These are phyloP conservation scores for Linnaemya tessellans DNA, from an alignment of 2,888 invertebrate species.

Conservation along the genomic window DNA sequence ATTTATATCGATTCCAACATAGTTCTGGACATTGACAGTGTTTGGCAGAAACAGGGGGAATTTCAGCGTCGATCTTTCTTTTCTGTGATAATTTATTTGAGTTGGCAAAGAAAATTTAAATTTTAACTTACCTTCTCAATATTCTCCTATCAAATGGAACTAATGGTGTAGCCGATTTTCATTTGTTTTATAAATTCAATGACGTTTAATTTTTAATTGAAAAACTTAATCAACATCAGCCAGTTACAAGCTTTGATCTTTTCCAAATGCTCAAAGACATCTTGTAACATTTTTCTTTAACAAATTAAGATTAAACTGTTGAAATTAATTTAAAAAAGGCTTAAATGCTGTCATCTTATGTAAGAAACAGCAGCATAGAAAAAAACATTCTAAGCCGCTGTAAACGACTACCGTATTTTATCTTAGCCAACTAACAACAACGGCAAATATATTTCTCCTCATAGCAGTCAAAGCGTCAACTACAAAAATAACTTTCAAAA, in stretches of 20 bases:
- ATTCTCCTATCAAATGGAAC: no score
- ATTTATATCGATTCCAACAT: no score
- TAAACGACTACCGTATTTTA: conserved; percentile 57
- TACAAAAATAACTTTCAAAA: neutral
- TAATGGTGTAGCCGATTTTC: no score
- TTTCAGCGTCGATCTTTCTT: no score
- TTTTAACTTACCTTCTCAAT: no score
- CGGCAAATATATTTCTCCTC: neutral
- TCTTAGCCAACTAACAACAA: neutral
- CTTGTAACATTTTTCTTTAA: neutral
- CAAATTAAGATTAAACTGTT: conserved; percentile 64
- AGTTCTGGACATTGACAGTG: no score
- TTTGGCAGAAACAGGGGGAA: no score
- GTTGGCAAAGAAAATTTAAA: no score
- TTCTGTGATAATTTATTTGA: no score
- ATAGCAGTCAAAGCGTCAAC: conserved; percentile 19
- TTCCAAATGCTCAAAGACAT: conserved; percentile 34
- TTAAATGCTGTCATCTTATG: conserved; percentile 31
- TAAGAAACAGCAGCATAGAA: neutral
- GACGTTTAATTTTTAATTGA: neutral
- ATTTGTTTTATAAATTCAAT: no score
- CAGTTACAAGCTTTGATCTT: conserved; percentile 21
- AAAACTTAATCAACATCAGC: conserved; percentile 6
- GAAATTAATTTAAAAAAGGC: conserved; percentile 54
- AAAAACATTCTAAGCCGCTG: conserved; percentile 55